phyloP scores from a whole-genome alignment of 2,888 invertebrate genomes.

The Taenaris catops region DNA sequence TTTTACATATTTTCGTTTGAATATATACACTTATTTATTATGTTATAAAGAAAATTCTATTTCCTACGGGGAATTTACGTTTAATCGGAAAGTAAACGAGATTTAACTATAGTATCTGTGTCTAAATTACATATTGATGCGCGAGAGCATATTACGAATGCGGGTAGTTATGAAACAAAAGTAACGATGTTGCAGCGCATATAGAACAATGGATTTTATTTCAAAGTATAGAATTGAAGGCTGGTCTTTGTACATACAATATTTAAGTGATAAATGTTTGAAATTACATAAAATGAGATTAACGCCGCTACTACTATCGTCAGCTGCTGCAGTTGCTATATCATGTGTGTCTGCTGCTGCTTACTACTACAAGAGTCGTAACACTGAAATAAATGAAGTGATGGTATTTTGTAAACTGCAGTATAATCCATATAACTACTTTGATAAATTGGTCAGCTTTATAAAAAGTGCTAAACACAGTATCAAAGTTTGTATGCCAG shows the following conservation, averaged over 20 bases:
- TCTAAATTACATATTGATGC: too few species aligned
- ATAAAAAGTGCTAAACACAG: constrained; percentile 56
- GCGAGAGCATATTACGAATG: constrained; percentile 16
- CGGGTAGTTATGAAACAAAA: constrained; percentile 43
- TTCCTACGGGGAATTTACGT: too few species aligned
- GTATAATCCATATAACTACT: constrained; percentile 63
- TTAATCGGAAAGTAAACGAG: too few species aligned
- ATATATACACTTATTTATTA: too few species aligned
- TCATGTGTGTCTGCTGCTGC: constrained; percentile 67
- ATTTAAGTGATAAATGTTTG: constrained; percentile 49
- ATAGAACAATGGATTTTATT: constrained; percentile 60
- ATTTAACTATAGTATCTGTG: too few species aligned
- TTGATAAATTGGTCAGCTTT: constrained; percentile 64
- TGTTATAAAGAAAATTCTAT: too few species aligned
- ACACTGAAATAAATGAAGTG: constrained; percentile 60
- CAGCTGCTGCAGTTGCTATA: constrained; percentile 58
- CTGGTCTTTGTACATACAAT: constrained; percentile 36
- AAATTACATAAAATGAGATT: constrained; percentile 65
- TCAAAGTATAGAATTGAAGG: constrained; percentile 50
- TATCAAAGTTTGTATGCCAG: constrained; percentile 68
- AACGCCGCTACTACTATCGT: constrained; percentile 52
- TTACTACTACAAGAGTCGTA: constrained; percentile 59
- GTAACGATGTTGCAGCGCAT: constrained; percentile 33
- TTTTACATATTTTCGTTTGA: too few species aligned
- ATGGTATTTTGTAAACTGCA: constrained; percentile 74